Conservation (phyloP, 2,113 vertebrate species). For the Cranoglanis bouderius region DNA sequence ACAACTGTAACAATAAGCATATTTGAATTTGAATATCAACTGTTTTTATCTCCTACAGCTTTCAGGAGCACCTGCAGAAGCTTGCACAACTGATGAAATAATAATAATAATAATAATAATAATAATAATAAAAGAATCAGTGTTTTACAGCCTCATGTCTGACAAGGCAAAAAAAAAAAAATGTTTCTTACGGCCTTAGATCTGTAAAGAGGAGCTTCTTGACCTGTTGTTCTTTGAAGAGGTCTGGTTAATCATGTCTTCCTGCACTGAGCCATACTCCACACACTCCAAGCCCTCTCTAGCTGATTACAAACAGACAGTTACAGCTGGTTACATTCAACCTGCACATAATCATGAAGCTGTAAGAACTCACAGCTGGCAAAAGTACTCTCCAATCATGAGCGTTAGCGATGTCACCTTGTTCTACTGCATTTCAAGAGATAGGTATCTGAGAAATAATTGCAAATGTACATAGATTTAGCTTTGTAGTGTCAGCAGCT, state of each 20-base stretch:
- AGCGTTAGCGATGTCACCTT: slow-evolving; percentile 34
- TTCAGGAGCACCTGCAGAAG: neutral
- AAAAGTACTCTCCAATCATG: slow-evolving; percentile 37
- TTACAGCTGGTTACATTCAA: slow-evolving; percentile 39
- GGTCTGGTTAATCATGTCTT: slow-evolving; percentile 41
- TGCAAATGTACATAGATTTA: neutral
- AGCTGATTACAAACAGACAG: slow-evolving; percentile 42
- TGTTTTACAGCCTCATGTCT: neutral
- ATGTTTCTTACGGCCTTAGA: neutral
- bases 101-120: neutral
- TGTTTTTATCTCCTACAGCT: neutral
- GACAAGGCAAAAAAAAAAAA: neutral
- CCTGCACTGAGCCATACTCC: slow-evolving; percentile 22
- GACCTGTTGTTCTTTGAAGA: slow-evolving; percentile 32
- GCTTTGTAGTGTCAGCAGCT: slow-evolving; percentile 12
- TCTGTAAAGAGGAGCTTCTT: slow-evolving; percentile 22
- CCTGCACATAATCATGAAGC: slow-evolving; percentile 35
- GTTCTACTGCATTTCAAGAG: slow-evolving; percentile 16
- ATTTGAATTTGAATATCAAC: neutral
- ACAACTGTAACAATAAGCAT: neutral
- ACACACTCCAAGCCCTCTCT: slow-evolving; percentile 26
- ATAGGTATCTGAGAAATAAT: neutral
- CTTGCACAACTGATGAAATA: neutral
- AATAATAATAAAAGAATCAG: neutral
- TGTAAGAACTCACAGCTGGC: slow-evolving; percentile 39